Evolutionary conservation across 2,888 invertebrate species (phyloP), one percentile per base, ranked within the genome.

Genomic region (Leptopterna dolabrata): DNA sequence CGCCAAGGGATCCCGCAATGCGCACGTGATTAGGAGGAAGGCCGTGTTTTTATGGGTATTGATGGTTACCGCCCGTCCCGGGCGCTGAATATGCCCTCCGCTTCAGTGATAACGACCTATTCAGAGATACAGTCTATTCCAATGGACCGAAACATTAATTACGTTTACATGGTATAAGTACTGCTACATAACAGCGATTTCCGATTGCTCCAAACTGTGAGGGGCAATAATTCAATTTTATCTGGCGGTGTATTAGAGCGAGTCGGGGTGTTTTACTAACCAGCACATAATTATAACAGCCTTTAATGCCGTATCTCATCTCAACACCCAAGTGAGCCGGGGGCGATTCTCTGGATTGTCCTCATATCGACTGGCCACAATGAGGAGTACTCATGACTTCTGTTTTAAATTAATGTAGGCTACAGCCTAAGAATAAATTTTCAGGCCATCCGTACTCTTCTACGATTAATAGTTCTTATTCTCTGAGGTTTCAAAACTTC

Each of bases 41-140:
- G 7, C 63, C 63, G 71, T 73, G 73, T 73, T 73, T 73, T 73
- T 73, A 73, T 73, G 73, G 73, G 41, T 73, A 73, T 73, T 73
- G 73, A 73, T 73, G 73, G 36, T 36, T n/a, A 73, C 30, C 41
- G 19, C 30, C 73, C 73, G 36, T 30, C 73, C 16, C 73, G 73
- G 73, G 19, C 73, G 4, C 63, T 41, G 73, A 73, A 73, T 73
- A 36, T 41, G 30, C 36, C 63, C 73, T 73, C 73, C 14, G 73
- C 30, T 36, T 9, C 41, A 3, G 73, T 73, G 73, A 73, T 73
- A 73, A 73, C 73, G 73, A 73, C 73, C 73, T 73, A 73, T 73
- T 73, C 73, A 73, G 73, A 73, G 73, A 73, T 73, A 30, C 73
- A 19, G 36, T 73, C 73, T 36, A 41, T 30, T 19, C 30, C 73